Conservation (phyloP, 2,797 vertebrate genomes). For the Anableps anableps region DNA sequence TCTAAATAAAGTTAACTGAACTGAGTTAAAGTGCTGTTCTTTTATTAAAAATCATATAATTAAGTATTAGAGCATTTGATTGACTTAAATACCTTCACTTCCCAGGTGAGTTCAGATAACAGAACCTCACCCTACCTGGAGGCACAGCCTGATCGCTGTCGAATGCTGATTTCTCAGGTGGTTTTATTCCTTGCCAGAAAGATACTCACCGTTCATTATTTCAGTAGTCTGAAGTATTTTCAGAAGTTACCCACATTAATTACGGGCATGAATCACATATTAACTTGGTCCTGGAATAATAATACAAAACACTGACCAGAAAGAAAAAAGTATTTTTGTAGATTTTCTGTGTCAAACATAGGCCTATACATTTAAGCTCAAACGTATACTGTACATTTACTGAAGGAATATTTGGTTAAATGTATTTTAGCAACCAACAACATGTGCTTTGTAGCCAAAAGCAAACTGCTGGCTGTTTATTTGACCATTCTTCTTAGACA, state of each 20-base stretch:
- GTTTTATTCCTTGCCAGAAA: neutral
- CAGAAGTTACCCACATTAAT: neutral
- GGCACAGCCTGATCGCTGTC: neutral
- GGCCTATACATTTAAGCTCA: neutral
- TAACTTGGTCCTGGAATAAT: neutral
- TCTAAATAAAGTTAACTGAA: slow-evolving; percentile 5
- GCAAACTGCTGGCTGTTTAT: neutral
- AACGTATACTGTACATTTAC: too few species aligned
- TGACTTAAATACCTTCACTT: neutral
- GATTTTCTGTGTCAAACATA: neutral
- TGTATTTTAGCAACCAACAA: neutral
- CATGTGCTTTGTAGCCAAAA: neutral
- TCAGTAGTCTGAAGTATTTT: neutral
- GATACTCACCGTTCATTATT: neutral
- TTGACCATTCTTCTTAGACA: neutral
- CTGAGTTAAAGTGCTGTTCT: neutral
- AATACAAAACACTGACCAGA: neutral
- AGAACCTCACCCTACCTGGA: neutral
- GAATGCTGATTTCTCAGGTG: neutral
- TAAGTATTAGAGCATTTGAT: neutral
- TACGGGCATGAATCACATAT: too few species aligned
- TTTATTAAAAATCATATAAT: neutral
- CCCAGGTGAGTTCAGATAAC: too few species aligned
- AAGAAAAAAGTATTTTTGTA: neutral
- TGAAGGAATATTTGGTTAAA: neutral